A percentile compares a stretch with the other conserved stretches of the same genome.
These are phyloP conservation scores for Bombus sylvicola DNA, from an alignment of 1,140 invertebrate genomes.

Conservation along the genomic window DNA sequence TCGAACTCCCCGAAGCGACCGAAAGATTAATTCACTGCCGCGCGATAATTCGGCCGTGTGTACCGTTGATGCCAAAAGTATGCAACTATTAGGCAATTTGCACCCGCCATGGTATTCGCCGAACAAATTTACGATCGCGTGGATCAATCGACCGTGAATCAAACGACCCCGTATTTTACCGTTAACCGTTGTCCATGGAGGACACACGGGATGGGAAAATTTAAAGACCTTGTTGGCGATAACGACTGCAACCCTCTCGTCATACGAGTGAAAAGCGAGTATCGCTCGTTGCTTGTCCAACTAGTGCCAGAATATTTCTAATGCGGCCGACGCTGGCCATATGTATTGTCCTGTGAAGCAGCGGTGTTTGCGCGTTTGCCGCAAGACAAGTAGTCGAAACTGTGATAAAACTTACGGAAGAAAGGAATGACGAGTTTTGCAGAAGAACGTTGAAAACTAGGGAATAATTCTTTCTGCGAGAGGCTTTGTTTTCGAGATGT, in stretches of 20 bases:
- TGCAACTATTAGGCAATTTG: constrained; percentile 21
- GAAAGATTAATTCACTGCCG: constrained; percentile 33
- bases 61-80: constrained; percentile 34
- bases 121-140: constrained; percentile 40
- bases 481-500: not conserved
- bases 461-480: not conserved
- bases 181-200: constrained; percentile 11
- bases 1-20: constrained; percentile 12
- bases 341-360: not conserved
- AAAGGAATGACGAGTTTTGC: not conserved
- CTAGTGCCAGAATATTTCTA: constrained; percentile 8
- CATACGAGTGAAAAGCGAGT: too few relatives aligned
- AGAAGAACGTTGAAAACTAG: not conserved
- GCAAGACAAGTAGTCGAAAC: not conserved
- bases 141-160: constrained; percentile 56
- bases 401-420: not conserved
- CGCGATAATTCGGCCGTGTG: constrained; percentile 43
- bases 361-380: not conserved
- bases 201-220: not conserved
- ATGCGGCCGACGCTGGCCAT: too few relatives aligned
- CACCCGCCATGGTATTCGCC: not conserved
- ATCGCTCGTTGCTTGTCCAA: constrained; percentile 6
- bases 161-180: constrained; percentile 37
- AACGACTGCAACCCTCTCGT: not conserved
- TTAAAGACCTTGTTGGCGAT: constrained; percentile 39